Percentiles rank a stretch among this genome's conserved stretches.
Evolutionary conservation across 2,888 invertebrate species (phyloP).

Genomic region (Chelonus formosanus): DNA sequence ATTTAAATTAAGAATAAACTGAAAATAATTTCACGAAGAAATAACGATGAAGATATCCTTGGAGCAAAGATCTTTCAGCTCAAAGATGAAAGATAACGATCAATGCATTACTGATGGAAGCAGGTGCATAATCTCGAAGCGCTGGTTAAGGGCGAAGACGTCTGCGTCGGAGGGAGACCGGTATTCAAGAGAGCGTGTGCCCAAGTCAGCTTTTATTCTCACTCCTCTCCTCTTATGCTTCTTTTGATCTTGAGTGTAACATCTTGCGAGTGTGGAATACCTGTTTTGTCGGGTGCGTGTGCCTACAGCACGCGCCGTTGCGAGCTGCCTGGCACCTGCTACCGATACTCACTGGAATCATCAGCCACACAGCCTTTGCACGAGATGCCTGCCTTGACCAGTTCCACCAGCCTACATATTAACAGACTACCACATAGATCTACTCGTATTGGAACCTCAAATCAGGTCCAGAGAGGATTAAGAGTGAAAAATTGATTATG

Average conservation of each 20-base stretch:
- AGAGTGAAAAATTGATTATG: conserved; percentile 11
- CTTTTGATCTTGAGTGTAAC: conserved; percentile 47
- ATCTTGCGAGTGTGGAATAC: conserved; percentile 56
- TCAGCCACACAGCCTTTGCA: conserved; percentile 5
- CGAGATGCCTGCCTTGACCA: conserved; percentile 12
- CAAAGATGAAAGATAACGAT: conserved; percentile 14
- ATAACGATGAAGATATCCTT: conserved; percentile 21
- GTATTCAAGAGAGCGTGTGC: conserved; percentile 26
- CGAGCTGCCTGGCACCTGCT: conserved; percentile 57
- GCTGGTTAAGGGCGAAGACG: conserved; percentile 33
- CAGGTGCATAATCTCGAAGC: conserved; percentile 41
- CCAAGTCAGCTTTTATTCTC: conserved; percentile 21
- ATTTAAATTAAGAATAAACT: too few relatives aligned
- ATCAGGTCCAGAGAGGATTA: conserved; percentile 6
- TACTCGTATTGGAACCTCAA: background rate
- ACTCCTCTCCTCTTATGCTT: conserved; percentile 25
- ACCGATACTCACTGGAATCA: conserved; percentile 37
- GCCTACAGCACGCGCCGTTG: conserved; percentile 41
- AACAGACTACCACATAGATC: too few relatives aligned
- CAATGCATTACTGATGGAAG: conserved; percentile 32
- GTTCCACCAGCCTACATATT: background rate
- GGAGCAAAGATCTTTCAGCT: conserved; percentile 22
- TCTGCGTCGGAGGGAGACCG: conserved; percentile 35
- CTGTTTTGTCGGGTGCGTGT: conserved; percentile 39
- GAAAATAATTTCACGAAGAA: background rate